Conservation (phyloP, 2,888 invertebrate species). For the Trachelus troglodyta region DNA sequence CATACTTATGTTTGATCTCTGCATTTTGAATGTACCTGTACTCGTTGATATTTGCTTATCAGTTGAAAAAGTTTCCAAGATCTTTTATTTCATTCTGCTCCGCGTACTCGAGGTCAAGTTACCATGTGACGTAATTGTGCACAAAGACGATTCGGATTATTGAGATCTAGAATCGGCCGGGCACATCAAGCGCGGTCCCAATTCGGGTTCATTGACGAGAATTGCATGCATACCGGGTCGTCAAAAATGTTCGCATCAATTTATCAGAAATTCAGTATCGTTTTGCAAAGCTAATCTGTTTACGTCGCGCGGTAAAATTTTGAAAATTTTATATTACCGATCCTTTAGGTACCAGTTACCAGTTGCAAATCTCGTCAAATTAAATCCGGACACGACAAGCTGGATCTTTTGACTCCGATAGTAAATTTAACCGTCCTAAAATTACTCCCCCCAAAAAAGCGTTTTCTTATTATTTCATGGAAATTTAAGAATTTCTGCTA, state of each 20-base stretch:
- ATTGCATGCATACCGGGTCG: not conserved
- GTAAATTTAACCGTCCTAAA: conserved; percentile 36
- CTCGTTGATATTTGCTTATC: not conserved
- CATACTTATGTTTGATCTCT: not conserved
- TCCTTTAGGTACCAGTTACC: not conserved
- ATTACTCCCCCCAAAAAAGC: conserved; percentile 12
- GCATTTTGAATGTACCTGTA: not conserved
- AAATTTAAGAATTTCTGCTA: conserved; percentile 4
- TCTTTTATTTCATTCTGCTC: conserved; percentile 45
- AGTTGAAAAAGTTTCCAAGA: not conserved
- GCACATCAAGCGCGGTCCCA: not conserved
- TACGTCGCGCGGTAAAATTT: not conserved
- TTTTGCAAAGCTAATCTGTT: not conserved
- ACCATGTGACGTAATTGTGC: conserved; percentile 48
- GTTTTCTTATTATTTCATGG: conserved; percentile 9
- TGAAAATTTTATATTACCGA: not conserved
- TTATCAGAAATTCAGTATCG: not conserved
- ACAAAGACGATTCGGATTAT: not conserved
- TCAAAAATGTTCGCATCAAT: not conserved
- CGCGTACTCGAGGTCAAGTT: conserved; percentile 61
- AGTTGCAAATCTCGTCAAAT: not conserved
- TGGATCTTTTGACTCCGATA: conserved; percentile 33
- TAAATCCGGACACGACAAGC: conserved; percentile 2
- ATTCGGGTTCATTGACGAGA: not conserved
- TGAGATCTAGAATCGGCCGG: not conserved